A percentile compares a stretch with the other conserved stretches of the same genome.
phyloP scores from a whole-genome alignment of 2,797 vertebrate genomes.

The Sternarchorhynchus goeldii region DNA sequence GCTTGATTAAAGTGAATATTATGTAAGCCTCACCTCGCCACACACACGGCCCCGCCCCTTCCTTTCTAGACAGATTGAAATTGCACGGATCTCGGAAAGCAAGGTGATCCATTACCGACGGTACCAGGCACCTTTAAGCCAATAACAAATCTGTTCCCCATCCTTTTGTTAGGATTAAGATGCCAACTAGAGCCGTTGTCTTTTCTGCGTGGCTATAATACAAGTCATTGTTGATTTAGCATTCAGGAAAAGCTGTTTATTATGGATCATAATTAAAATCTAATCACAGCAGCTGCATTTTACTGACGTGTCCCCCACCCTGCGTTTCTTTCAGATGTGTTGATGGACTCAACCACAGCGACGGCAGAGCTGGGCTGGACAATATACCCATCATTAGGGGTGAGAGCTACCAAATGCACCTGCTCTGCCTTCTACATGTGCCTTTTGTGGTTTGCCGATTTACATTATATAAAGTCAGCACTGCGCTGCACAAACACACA shows the following conservation, averaged over 20 bases:
- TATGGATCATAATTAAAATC: constrained; percentile 53
- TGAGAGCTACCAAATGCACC: constrained; percentile 70
- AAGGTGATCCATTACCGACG: constrained; percentile 50
- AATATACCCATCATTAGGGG: constrained; percentile 88
- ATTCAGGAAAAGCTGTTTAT: constrained; percentile 53
- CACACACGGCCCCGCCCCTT: not conserved
- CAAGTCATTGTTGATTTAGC: constrained; percentile 55
- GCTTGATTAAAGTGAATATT: constrained; percentile 4
- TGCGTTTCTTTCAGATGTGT: constrained; percentile 78
- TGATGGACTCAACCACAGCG: constrained; percentile 96
- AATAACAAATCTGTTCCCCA: constrained; percentile 39
- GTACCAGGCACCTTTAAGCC: constrained; percentile 46
- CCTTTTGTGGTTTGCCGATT: constrained; percentile 24
- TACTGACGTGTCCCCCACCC: constrained; percentile 46
- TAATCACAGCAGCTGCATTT: constrained; percentile 45
- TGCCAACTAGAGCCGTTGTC: constrained; percentile 49
- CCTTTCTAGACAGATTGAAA: not conserved
- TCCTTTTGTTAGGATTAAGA: constrained; percentile 51
- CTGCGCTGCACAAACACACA: constrained; percentile 46
- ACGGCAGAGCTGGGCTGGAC: constrained; percentile 96
- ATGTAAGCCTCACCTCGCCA: not conserved
- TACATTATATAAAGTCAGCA: constrained; percentile 34
- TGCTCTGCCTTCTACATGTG: constrained; percentile 25
- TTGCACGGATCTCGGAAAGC: constrained; percentile 48
- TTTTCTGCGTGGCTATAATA: constrained; percentile 43